A percentile compares a stretch with the other conserved stretches of the same genome.
Conservation (phyloP, 2,797 vertebrate species). For the Scomberomorus guttatus region DNA sequence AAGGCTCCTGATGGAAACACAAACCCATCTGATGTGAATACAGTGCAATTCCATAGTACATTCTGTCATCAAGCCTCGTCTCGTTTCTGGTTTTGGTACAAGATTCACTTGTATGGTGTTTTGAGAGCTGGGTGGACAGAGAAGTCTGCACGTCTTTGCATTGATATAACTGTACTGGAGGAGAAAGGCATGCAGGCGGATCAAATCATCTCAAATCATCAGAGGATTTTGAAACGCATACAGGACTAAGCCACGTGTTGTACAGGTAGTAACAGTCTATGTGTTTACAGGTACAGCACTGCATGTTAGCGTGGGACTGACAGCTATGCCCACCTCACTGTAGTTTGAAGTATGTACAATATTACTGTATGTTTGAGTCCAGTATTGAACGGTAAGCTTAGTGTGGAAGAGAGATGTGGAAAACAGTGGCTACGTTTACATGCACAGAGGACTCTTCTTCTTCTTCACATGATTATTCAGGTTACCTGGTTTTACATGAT, state of each 20-base stretch:
- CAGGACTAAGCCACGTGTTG: constrained; percentile 55
- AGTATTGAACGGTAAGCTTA: constrained; percentile 31
- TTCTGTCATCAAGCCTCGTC: constrained; percentile 25
- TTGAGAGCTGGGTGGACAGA: constrained; percentile 12
- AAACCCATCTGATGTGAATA: constrained; percentile 20
- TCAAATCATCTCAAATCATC: constrained; percentile 36
- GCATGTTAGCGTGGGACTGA: constrained; percentile 49
- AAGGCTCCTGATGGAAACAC: constrained; percentile 14
- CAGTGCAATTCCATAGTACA: constrained; percentile 48
- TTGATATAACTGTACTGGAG: constrained; percentile 45
- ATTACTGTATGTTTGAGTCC: constrained; percentile 27
- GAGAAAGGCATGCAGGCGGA: constrained; percentile 64
- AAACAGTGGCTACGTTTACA: constrained; percentile 52
- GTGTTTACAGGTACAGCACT: constrained; percentile 58
- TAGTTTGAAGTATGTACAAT: constrained; percentile 56
- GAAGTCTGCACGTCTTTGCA: constrained; percentile 27
- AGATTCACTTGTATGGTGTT: constrained; percentile 11
- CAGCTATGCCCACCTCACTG: constrained; percentile 39
- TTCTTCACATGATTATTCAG: not conserved
- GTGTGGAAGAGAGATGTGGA: constrained; percentile 39
- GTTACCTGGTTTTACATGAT: not conserved
- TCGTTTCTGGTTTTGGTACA: constrained; percentile 22
- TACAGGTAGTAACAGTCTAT: constrained; percentile 60
- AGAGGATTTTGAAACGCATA: constrained; percentile 47
- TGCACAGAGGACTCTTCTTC: constrained; percentile 61